These are phyloP conservation scores for Nyctalus aviator DNA, from an alignment of 2,797 vertebrate genomes.

Conservation along the genomic window DNA sequence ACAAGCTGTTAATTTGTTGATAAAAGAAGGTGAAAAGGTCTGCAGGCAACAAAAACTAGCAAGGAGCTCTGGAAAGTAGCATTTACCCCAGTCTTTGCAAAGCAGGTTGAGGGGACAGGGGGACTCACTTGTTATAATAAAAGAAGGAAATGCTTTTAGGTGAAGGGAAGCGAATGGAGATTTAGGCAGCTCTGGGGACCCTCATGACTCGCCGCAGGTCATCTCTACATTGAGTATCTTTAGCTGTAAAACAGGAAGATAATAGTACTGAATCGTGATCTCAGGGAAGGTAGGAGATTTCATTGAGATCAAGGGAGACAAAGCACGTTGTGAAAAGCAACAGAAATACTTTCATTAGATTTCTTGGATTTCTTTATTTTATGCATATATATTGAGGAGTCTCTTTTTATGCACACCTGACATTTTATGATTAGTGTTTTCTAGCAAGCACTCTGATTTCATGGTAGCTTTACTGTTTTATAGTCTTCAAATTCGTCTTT, in stretches of 20 bases:
- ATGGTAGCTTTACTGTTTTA: slow-evolving; percentile 23
- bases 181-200: neutral
- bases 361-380: slow-evolving; percentile 1
- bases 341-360: slow-evolving; percentile 1
- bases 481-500: neutral
- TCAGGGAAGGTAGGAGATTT: neutral
- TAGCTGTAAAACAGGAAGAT: neutral
- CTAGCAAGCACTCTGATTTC: neutral
- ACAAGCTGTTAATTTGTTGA: slow-evolving; percentile 65
- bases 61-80: neutral
- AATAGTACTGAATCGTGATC: neutral
- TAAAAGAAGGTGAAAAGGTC: slow-evolving; percentile 25
- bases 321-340: slow-evolving; percentile 2
- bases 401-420: neutral
- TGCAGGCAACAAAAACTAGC: neutral
- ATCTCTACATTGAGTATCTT: neutral
- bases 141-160: neutral
- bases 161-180: neutral
- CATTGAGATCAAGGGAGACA: neutral
- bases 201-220: neutral
- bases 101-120: neutral
- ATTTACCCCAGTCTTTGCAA: neutral
- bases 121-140: neutral
- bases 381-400: neutral
- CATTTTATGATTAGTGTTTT: slow-evolving; percentile 30